A percentile compares a stretch with the other conserved stretches of the same genome.
Evolutionary conservation across 92 coral and sea anemone species (phyloP).

Genomic region (Zoanthus solanderi): DNA sequence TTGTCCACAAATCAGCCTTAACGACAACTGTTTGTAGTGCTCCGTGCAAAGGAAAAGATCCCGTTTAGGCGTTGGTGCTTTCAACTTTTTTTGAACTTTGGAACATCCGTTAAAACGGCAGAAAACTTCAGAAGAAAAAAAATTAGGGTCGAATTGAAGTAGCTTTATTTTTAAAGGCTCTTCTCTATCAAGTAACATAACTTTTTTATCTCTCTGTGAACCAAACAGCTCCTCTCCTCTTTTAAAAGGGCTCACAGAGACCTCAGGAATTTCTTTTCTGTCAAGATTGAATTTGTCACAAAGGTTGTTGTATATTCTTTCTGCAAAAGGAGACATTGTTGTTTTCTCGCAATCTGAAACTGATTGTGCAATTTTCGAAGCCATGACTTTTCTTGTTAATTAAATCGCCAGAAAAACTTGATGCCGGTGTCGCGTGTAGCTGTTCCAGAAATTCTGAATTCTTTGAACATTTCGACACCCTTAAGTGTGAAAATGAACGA

Average conservation of each 20-base stretch:
- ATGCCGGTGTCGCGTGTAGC: neutral
- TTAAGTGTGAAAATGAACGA: neutral
- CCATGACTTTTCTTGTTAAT: neutral
- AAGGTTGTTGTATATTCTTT: neutral
- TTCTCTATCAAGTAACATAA: constrained; percentile 2
- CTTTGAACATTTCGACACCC: neutral
- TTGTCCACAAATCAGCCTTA: neutral
- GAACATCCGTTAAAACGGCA: constrained; percentile 19
- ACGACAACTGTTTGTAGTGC: neutral
- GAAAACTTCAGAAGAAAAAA: constrained; percentile 21
- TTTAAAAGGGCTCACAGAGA: neutral
- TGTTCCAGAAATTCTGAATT: neutral
- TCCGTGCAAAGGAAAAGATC: constrained; percentile 20
- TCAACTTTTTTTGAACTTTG: neutral
- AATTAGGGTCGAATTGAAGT: constrained; percentile 30
- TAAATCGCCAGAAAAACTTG: neutral
- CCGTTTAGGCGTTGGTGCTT: neutral
- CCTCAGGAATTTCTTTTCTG: constrained; percentile 1
- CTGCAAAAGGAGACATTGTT: neutral
- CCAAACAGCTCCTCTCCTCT: constrained; percentile 1
- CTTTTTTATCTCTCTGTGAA: neutral
- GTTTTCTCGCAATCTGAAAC: neutral
- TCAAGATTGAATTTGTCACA: neutral
- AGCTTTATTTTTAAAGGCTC: constrained; percentile 24
- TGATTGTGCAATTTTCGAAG: neutral